Evolutionary conservation across 2,888 invertebrate genomes (phyloP).

Genomic region (Didymodactylos carnosus): DNA sequence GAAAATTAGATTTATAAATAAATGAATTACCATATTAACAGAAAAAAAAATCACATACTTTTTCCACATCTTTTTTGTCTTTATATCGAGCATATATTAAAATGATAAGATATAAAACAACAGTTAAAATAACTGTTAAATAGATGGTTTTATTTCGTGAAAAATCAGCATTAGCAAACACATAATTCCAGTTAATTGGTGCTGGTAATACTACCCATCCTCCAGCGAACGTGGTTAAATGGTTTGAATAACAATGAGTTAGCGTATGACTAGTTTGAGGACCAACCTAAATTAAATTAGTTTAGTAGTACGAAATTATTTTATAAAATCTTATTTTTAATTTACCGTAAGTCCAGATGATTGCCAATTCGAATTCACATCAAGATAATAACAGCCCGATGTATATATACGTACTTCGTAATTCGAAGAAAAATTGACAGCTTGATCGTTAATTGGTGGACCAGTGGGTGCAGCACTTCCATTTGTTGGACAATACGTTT

Average conservation of each 20-base stretch:
- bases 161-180: slow-evolving; percentile 36
- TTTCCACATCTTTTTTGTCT: slow-evolving; percentile 33
- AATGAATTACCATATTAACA: neutral
- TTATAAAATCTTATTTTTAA: neutral
- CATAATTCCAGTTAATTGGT: slow-evolving; percentile 37
- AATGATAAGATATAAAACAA: slow-evolving; percentile 27
- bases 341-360: neutral
- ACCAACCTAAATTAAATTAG: neutral
- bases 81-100: slow-evolving; percentile 34
- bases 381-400: slow-evolving; percentile 14
- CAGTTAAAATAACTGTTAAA: slow-evolving; percentile 32
- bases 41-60: slow-evolving; percentile 18
- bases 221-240: slow-evolving; percentile 36
- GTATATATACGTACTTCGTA: slow-evolving; percentile 1
- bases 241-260: slow-evolving; percentile 26
- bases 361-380: neutral
- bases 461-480: neutral
- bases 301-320: neutral
- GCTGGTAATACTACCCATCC: slow-evolving; percentile 37
- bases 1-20: neutral
- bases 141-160: slow-evolving; percentile 36
- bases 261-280: slow-evolving; percentile 17
- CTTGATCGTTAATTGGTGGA: neutral
- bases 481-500: neutral
- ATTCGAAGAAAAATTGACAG: neutral